Evolutionary conservation across 2,888 invertebrate species (phyloP), one percentile per base, ranked within the genome.

Genomic region (Caenorhabditis sulstoni): DNA sequence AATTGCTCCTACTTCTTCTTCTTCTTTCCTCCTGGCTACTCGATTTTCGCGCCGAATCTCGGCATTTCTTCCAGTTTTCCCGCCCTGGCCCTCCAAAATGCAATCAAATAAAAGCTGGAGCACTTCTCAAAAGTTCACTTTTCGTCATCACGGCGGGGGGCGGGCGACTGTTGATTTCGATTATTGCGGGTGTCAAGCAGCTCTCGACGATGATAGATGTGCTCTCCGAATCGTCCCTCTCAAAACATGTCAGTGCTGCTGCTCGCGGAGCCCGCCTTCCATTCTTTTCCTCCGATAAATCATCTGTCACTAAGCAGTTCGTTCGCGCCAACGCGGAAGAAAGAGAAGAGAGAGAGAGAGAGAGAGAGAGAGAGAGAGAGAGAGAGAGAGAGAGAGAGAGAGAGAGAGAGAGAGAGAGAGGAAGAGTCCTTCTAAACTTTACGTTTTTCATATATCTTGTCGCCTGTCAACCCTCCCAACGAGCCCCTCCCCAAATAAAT

Each of bases 221-320:
- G 18, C 18, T 16, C 47, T 16, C 45, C n/a, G n/a, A 45, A 18
- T 47, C 16, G 16, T 47, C 20, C 7, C 29, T 29, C 20, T 47
- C 11, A 47, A 47, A 47, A 47, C 47, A 47, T 47, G 47, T 41
- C 41, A 41, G 29, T 29, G 29, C 4, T 5, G 29, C n/a, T n/a
- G n/a, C n/a, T n/a, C n/a, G 29, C 2, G 41, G 41, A 41, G 41
- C 14, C 41, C 41, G 11, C 14, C 14, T 3, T 3, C 14, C 14
- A 11, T 11, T 41, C 41, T 11, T 41, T 41, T 49, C 23, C 52
- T 1, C 41, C 37, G 39, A 57, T 57, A 57, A 57, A 57, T 57
- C 57, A 57, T 57, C 39, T 41, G 57, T 57, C 57, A 41, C 57
- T 57, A 57, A 55, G 37, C 57, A 23, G 12, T 23, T 14, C 9